These are phyloP conservation scores for Eueides isabella DNA, from an alignment of 1,140 invertebrate species.

Conservation along the genomic window DNA sequence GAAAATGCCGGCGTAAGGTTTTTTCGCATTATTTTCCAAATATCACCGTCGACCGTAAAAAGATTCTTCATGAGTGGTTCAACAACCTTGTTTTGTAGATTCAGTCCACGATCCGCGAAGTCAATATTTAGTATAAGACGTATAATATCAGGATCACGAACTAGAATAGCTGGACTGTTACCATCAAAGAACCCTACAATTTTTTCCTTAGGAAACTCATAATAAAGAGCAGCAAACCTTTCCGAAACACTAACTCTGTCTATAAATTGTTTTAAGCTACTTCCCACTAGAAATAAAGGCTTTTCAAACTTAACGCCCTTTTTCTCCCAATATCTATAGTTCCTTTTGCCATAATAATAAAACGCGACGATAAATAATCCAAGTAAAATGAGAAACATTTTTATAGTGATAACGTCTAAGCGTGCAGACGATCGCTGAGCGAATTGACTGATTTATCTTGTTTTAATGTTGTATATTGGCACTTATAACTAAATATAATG, in stretches of 20 bases:
- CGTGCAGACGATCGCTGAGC: no score
- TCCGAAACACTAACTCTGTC: slow-evolving; percentile 39
- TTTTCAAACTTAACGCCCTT: slow-evolving; percentile 34
- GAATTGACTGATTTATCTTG: no score
- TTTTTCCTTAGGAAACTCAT: slow-evolving; percentile 39
- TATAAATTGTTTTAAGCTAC: slow-evolving; percentile 33
- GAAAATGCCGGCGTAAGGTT: slow-evolving; percentile 83
- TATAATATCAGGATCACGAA: slow-evolving; percentile 82
- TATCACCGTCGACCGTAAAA: slow-evolving; percentile 49
- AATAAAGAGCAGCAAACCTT: slow-evolving; percentile 36
- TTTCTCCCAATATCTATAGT: slow-evolving; percentile 35
- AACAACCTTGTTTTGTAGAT: slow-evolving; percentile 27
- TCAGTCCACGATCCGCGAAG: slow-evolving; percentile 60
- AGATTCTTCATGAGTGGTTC: slow-evolving; percentile 53
- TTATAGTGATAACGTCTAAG: no score
- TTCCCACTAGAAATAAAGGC: slow-evolving; percentile 27
- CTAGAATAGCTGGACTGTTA: slow-evolving; percentile 45
- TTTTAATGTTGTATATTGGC: no score
- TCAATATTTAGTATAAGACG: slow-evolving; percentile 82
- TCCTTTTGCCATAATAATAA: slow-evolving; percentile 37
- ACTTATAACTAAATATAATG: no score
- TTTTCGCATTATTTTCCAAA: slow-evolving; percentile 80
- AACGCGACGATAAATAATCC: neutral
- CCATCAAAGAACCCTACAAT: slow-evolving; percentile 41
- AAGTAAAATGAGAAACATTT: slow-evolving; percentile 26